phyloP scores from a whole-genome alignment of 1,140 invertebrate genomes.

The Nasonia giraulti region DNA sequence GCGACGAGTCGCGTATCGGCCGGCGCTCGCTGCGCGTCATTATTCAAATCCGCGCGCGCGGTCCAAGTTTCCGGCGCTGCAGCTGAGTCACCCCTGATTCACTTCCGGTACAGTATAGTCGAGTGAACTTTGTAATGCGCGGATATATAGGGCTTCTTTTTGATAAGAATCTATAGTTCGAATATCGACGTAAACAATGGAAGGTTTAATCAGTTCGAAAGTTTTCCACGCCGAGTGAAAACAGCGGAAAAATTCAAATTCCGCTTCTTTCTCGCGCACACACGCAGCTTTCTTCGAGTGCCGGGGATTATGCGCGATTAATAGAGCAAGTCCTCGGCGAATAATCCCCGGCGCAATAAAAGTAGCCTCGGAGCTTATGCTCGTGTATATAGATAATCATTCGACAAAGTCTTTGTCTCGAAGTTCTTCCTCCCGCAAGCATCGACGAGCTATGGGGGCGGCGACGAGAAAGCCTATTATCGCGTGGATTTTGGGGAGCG shows the following conservation, averaged over 20 bases:
- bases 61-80: conserved; percentile 52
- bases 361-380: background rate
- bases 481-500: background rate
- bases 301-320: conserved; percentile 33
- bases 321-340: conserved; percentile 8
- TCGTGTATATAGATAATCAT: background rate
- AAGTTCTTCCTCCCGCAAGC: background rate
- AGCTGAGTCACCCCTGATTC: conserved; percentile 34
- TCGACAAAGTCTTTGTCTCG: background rate
- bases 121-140: conserved; percentile 44
- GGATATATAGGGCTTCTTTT: background rate
- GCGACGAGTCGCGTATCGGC: conserved; percentile 2
- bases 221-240: background rate
- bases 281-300: background rate
- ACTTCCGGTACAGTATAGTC: conserved; percentile 50
- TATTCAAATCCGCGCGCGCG: conserved; percentile 56
- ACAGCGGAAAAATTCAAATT: conserved; percentile 17
- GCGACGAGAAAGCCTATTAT: background rate
- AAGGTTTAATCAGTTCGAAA: background rate
- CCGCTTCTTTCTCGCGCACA: too few relatives aligned
- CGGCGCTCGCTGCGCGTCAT: conserved; percentile 38
- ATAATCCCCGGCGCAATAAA: background rate
- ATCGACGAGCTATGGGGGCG: background rate
- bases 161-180: too few relatives aligned
- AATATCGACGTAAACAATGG: too few relatives aligned